Evolutionary conservation across 2,797 vertebrate genomes (phyloP).

Genomic region (Danio tinwini): DNA sequence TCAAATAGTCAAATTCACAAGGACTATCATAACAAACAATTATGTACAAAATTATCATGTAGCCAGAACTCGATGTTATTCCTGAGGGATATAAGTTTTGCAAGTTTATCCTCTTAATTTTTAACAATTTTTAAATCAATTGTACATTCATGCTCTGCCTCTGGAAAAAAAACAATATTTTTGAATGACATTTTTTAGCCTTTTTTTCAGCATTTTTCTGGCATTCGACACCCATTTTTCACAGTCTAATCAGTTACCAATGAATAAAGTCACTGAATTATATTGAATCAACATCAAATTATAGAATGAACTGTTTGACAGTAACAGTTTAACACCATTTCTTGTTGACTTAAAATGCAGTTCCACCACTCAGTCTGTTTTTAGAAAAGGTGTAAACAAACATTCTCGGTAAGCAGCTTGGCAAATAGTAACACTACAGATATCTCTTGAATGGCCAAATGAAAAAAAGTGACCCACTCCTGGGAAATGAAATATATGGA

Average conservation of each 20-base stretch:
- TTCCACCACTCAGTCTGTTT: slow-evolving; percentile 7
- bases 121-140: too few species aligned
- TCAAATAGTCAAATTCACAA: too few species aligned
- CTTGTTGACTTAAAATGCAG: neutral
- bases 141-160: too few species aligned
- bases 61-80: too few species aligned
- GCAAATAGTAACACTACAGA: neutral
- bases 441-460: neutral
- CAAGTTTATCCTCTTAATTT: too few species aligned
- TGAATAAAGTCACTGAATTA: neutral
- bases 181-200: neutral
- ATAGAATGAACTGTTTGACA: too few species aligned
- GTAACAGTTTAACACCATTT: neutral
- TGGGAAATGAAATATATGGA: neutral
- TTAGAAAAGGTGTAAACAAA: slow-evolving; percentile 22
- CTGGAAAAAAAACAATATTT: too few species aligned
- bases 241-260: neutral
- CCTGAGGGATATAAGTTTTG: too few species aligned
- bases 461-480: neutral
- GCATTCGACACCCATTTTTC: neutral
- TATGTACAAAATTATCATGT: too few species aligned
- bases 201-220: neutral
- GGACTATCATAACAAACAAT: too few species aligned
- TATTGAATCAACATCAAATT: neutral
- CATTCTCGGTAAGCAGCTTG: slow-evolving; percentile 8